Evolutionary conservation across 2,113 vertebrate genomes (phyloP).

Genomic region (Chascanopsetta lugubris): DNA sequence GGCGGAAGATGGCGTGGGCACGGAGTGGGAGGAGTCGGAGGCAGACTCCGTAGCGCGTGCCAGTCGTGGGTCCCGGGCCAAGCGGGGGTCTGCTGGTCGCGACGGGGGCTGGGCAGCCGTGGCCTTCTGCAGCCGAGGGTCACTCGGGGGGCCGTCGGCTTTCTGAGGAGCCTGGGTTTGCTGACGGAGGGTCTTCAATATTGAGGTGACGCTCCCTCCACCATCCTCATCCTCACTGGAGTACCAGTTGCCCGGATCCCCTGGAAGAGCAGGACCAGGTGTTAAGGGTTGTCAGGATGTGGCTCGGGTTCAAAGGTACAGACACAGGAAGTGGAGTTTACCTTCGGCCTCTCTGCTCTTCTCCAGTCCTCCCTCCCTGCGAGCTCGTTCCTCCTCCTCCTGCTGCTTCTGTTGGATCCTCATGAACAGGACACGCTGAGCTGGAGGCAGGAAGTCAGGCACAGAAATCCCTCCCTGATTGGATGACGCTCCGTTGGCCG

Average conservation of each 20-base stretch:
- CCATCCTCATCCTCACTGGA: slow-evolving; percentile 96
- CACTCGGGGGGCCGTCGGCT: slow-evolving; percentile 60
- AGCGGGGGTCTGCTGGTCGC: slow-evolving; percentile 87
- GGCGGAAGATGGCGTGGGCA: slow-evolving; percentile 40
- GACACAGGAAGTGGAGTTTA: slow-evolving; percentile 35
- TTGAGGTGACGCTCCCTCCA: slow-evolving; percentile 92
- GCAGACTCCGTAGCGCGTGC: slow-evolving; percentile 72
- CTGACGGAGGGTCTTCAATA: slow-evolving; percentile 90
- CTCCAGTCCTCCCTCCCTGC: slow-evolving; percentile 85
- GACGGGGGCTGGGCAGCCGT: slow-evolving; percentile 37
- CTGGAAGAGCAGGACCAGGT: slow-evolving; percentile 68
- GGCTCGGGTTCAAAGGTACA: too few relatives aligned
- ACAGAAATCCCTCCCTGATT: slow-evolving; percentile 79
- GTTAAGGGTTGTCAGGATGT: too few relatives aligned
- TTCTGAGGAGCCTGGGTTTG: slow-evolving; percentile 81
- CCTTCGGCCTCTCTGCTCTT: slow-evolving; percentile 86
- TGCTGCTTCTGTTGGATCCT: slow-evolving; percentile 97
- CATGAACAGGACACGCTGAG: slow-evolving; percentile 92
- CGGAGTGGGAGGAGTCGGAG: slow-evolving; percentile 65
- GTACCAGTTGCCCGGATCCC: slow-evolving; percentile 95
- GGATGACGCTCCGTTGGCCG: slow-evolving; percentile 66
- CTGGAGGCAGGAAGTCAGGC: slow-evolving; percentile 92
- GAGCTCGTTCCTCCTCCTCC: slow-evolving; percentile 91
- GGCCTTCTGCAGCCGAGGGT: slow-evolving; percentile 88
- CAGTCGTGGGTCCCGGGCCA: slow-evolving; percentile 88